These are phyloP conservation scores for Cheirogaleus medius DNA, from an alignment of 2,113 vertebrate genomes.

Conservation along the genomic window DNA sequence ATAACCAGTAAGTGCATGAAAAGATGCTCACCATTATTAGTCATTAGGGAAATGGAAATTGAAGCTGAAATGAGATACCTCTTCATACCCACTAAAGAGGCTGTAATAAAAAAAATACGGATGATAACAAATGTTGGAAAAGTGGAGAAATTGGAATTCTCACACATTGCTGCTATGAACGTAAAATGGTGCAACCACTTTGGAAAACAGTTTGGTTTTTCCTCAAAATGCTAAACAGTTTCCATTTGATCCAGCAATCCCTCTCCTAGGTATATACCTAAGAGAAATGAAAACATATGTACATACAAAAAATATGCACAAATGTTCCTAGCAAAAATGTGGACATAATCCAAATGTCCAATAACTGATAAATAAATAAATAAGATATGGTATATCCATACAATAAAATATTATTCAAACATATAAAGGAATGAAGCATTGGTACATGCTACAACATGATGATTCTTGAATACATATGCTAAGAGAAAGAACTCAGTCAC, in stretches of 20 bases:
- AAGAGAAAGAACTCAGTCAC: not conserved
- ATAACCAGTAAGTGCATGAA: not conserved
- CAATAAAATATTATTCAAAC: not conserved
- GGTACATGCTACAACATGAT: not conserved
- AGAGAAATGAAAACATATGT: slow-evolving; percentile 22
- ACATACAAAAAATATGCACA: not conserved
- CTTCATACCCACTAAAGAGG: not conserved
- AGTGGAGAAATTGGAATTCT: not conserved
- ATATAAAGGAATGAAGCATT: not conserved
- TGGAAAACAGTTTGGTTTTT: not conserved
- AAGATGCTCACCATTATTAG: not conserved
- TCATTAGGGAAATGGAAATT: not conserved
- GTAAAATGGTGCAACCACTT: not conserved
- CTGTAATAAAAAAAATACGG: not conserved
- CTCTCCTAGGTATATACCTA: not conserved
- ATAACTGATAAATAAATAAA: not conserved
- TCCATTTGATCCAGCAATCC: not conserved
- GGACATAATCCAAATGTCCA: not conserved
- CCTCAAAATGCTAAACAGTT: not conserved
- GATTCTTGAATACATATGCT: not conserved
- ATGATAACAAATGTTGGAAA: not conserved
- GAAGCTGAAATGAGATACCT: not conserved
- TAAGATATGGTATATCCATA: not conserved
- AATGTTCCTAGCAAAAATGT: not conserved
- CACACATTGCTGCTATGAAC: not conserved